These are phyloP conservation scores for Sardina pilchardus DNA, from an alignment of 2,113 vertebrate genomes.

Conservation along the genomic window DNA sequence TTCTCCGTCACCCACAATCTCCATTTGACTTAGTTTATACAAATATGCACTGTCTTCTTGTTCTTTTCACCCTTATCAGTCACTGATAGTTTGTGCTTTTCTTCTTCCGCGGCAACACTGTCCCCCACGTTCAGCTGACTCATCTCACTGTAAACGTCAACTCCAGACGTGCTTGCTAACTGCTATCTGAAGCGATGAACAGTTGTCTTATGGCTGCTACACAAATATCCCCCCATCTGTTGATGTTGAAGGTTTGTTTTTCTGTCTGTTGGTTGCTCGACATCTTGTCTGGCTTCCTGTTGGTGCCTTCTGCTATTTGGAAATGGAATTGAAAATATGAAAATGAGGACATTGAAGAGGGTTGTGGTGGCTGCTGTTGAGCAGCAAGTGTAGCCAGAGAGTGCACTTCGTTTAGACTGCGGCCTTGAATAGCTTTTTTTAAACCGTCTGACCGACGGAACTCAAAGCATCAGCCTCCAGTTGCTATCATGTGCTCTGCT, in stretches of 20 bases:
- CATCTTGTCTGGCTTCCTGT: not conserved
- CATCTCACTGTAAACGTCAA: not conserved
- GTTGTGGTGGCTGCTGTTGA: not conserved
- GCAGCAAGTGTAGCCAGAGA: not conserved
- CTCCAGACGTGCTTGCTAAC: not conserved
- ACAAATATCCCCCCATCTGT: not conserved
- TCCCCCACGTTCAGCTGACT: not conserved
- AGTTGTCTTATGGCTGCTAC: too few species aligned
- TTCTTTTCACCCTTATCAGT: not conserved
- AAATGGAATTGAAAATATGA: not conserved
- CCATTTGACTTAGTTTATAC: not conserved
- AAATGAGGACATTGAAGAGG: not conserved
- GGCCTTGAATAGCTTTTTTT: not conserved
- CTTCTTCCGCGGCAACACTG: not conserved
- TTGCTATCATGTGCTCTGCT: too few species aligned
- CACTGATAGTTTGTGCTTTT: not conserved
- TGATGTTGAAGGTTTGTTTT: not conserved
- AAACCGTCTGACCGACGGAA: too few species aligned
- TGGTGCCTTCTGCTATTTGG: not conserved
- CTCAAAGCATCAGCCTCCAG: too few species aligned
- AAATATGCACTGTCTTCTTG: not conserved
- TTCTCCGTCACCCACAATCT: not conserved
- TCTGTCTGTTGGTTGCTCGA: not conserved
- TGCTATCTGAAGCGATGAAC: not conserved
- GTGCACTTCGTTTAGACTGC: not conserved